Conservation (phyloP, 2,888 invertebrate genomes). For the Ectemnius lituratus region DNA sequence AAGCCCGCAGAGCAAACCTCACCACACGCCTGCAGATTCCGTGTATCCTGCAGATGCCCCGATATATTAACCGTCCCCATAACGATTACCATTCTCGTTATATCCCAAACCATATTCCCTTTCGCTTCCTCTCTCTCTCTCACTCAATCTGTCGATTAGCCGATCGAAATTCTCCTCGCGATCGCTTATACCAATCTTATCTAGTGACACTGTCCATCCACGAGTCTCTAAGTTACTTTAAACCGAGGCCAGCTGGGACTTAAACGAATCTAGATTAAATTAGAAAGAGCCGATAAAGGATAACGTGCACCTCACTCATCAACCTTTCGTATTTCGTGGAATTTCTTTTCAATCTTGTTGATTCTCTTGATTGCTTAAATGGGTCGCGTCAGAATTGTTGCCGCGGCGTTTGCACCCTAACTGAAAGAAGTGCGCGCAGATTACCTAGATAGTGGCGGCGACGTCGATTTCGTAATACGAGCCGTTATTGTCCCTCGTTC, state of each 20-base stretch:
- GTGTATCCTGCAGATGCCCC: slow-evolving; percentile 7
- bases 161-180: slow-evolving; percentile 19
- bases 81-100: slow-evolving; percentile 65
- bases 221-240: too few species aligned
- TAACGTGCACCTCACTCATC: too few species aligned
- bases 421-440: slow-evolving; percentile 15
- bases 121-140: too few species aligned
- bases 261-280: too few species aligned
- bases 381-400: too few species aligned
- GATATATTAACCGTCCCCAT: slow-evolving; percentile 61
- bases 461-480: slow-evolving; percentile 23
- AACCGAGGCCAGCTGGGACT: too few species aligned
- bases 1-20: slow-evolving; percentile 15
- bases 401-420: background rate
- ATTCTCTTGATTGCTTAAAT: too few species aligned
- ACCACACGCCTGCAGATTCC: slow-evolving; percentile 13
- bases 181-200: background rate
- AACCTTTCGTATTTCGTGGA: too few species aligned
- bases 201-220: slow-evolving; percentile 12
- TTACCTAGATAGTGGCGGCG: background rate
- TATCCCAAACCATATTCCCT: slow-evolving; percentile 46
- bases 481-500: slow-evolving; percentile 11
- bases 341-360: too few species aligned
- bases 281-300: too few species aligned
- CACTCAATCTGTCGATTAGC: slow-evolving; percentile 20